Evolutionary conservation across 2,113 vertebrate species (phyloP), one percentile per base, ranked within the genome.

Genomic region (Phodopus roborovskii): DNA sequence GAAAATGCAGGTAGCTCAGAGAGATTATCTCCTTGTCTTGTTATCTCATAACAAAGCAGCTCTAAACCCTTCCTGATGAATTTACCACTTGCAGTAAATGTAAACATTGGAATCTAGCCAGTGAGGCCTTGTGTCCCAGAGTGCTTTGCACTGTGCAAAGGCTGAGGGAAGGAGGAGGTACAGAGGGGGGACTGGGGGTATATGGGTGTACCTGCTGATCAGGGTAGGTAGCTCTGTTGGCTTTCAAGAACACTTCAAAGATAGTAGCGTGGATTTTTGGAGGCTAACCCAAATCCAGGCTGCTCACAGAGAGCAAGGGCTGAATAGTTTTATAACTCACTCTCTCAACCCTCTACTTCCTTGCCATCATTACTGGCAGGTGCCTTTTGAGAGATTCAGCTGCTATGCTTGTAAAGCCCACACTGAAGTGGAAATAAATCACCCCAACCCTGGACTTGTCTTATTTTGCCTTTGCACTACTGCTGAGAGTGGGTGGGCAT

Each of bases 11-110:
- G 36, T 91, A 89, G 33, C 53, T 17, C 62, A 16, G 66, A 85
- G 60, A 74, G 94, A 96, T 92, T 86, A 77, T 83, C 33, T 78
- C 13, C n/a, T 85, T 66, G n/a, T 7, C 26, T 83, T 95, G 92
- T 95, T 90, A 88, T 94, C 60, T 45, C 39, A 73, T 64, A 82
- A 42, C 45, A 95, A 94, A 85, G 92, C 73, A 58, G 53, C 62
- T 86, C 39, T 75, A 94, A 95, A 88, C 78, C 94, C 78, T 88
- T 94, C 75, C 88, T 82, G 88, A 97, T 94, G 77, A 96, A 95
- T 91, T 60, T 16, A 36, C 13, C 68, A 3, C 71, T 42, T 73
- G 60, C 19, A 30, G n/a, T 87, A 79, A 70, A 84, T 75, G 84
- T 75, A 92, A 75, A 53, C 62, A 36, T 48, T 74, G 45, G 16